Evolutionary conservation across 2,113 vertebrate species (phyloP).

Genomic region (Callocephalon fimbriatum): DNA sequence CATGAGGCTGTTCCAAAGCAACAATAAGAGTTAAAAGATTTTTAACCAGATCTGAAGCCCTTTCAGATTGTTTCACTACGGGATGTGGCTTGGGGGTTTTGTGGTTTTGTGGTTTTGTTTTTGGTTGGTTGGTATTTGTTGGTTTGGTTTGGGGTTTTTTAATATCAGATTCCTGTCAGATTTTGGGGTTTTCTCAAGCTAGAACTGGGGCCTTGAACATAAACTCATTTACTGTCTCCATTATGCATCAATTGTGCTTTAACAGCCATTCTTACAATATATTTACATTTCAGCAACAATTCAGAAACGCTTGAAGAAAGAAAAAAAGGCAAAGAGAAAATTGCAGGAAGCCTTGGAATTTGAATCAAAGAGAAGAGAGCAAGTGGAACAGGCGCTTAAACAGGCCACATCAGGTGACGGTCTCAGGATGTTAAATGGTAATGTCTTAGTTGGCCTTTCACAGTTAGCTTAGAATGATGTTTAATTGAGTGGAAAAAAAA

Average conservation of each 20-base stretch:
- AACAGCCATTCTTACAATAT: not conserved
- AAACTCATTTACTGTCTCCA: not conserved
- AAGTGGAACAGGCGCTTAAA: constrained; percentile 89
- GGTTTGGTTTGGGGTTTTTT: not conserved
- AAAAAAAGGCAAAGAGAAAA: constrained; percentile 93
- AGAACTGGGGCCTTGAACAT: not conserved
- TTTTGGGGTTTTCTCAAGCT: not conserved
- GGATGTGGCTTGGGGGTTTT: not conserved
- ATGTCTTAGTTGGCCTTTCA: constrained; percentile 46
- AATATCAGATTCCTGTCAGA: not conserved
- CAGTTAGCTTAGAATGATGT: constrained; percentile 27
- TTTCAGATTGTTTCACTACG: not conserved
- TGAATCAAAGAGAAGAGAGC: constrained; percentile 88
- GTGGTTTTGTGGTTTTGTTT: not conserved
- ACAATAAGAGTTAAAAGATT: not conserved
- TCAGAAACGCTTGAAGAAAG: constrained; percentile 91
- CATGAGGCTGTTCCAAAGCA: not conserved
- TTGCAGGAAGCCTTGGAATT: constrained; percentile 91
- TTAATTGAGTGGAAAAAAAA: not conserved
- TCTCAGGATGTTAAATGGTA: constrained; percentile 87
- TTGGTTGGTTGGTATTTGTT: not conserved
- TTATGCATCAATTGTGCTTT: not conserved
- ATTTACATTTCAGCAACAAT: constrained; percentile 82
- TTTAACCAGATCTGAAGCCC: not conserved
- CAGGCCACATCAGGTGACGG: constrained; percentile 82